phyloP scores from a whole-genome alignment of 2,113 vertebrate species.

The Proteles cristata region DNA sequence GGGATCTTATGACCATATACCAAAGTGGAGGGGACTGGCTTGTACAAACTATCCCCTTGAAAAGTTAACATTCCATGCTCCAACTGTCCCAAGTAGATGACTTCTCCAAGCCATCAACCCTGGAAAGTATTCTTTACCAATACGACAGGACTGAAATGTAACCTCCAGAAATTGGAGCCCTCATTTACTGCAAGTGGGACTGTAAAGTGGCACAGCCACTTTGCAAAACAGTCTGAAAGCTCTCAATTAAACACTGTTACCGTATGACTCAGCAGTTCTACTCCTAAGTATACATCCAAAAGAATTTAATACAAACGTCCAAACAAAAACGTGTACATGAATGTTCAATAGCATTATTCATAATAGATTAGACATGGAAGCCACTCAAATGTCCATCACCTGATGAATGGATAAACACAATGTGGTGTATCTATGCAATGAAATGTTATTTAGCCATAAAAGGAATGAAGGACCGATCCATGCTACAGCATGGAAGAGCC shows the following conservation, averaged over 20 bases:
- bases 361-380: not conserved
- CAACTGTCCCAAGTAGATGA: not conserved
- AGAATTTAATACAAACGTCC: conserved; percentile 19
- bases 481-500: not conserved
- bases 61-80: conserved; percentile 22
- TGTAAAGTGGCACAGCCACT: not conserved
- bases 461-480: not conserved
- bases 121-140: not conserved
- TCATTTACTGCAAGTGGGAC: not conserved
- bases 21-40: conserved; percentile 10
- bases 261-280: not conserved
- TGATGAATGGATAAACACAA: conserved; percentile 39
- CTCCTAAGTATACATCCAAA: not conserved
- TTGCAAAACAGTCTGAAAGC: conserved; percentile 6
- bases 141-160: not conserved
- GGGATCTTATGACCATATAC: not conserved
- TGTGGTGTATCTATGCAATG: not conserved
- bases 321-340: not conserved
- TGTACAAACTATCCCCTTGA: conserved; percentile 38
- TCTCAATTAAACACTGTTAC: conserved; percentile 27
- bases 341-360: not conserved
- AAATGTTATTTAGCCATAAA: conserved; percentile 34
- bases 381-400: not conserved
- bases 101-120: not conserved
- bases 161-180: not conserved